Conservation (phyloP, 2,113 vertebrate genomes). For the Hemibagrus wyckioides region DNA sequence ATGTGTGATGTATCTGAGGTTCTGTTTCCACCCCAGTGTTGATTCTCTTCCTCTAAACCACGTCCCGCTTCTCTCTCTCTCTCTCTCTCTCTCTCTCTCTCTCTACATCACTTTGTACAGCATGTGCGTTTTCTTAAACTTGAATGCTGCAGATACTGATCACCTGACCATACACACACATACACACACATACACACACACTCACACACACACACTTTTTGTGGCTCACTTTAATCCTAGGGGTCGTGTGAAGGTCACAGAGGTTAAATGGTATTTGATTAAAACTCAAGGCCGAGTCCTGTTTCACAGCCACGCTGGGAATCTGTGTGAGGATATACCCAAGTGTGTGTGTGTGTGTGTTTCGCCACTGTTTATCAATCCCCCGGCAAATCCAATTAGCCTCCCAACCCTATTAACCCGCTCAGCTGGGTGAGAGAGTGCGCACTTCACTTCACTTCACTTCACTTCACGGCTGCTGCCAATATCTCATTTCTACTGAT, state of each 20-base stretch:
- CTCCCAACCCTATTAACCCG: slow-evolving; percentile 95
- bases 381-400: slow-evolving; percentile 98
- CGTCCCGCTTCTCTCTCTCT: background rate
- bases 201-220: background rate
- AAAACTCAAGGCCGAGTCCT: slow-evolving; percentile 23
- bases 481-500: slow-evolving; percentile 99
- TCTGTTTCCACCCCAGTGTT: background rate
- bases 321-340: background rate
- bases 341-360: background rate
- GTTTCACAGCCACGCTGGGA: background rate
- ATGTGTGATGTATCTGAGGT: background rate
- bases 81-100: background rate
- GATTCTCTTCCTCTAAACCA: background rate
- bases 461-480: slow-evolving; percentile 88
- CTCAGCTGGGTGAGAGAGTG: slow-evolving; percentile 82
- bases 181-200: background rate
- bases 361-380: slow-evolving; percentile 89
- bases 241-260: background rate
- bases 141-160: background rate
- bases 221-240: slow-evolving; percentile 7
- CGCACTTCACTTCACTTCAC: slow-evolving; percentile 51
- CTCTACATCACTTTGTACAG: background rate
- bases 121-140: background rate
- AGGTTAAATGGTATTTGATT: slow-evolving; percentile 39
- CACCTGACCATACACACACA: background rate